These are phyloP conservation scores for Trachelus iudaicus DNA, from an alignment of 2,888 invertebrate species.

Conservation along the genomic window DNA sequence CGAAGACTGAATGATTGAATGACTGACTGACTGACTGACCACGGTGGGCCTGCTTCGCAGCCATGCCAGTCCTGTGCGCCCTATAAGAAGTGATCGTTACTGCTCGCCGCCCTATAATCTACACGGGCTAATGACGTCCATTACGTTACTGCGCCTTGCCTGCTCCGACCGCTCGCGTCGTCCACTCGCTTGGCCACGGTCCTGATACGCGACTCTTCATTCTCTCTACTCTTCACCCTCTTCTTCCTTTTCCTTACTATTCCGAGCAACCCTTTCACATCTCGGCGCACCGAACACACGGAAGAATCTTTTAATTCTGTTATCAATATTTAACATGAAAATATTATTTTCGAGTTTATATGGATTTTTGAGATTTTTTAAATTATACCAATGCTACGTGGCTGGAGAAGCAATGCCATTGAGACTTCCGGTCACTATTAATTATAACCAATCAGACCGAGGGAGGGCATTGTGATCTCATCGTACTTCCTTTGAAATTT, in stretches of 20 bases:
- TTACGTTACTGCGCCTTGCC: constrained; percentile 60
- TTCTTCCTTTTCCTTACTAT: constrained; percentile 5
- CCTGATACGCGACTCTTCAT: constrained; percentile 51
- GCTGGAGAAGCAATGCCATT: neutral
- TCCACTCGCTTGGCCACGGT: constrained; percentile 55
- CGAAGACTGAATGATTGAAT: neutral
- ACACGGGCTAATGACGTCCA: constrained; percentile 66
- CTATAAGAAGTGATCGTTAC: constrained; percentile 64
- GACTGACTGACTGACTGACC: constrained; percentile 27
- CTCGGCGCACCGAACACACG: constrained; percentile 36
- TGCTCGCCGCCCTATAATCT: constrained; percentile 66
- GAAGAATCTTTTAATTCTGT: constrained; percentile 10
- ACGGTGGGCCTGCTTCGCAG: constrained; percentile 43
- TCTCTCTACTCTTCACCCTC: constrained; percentile 12
- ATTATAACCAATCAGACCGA: constrained; percentile 5
- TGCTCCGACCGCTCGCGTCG: constrained; percentile 53
- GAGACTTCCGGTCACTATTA: constrained; percentile 3
- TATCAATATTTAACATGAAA: neutral
- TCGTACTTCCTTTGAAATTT: constrained; percentile 37
- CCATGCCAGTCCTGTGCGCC: constrained; percentile 43
- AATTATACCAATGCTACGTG: neutral
- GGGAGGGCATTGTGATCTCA: constrained; percentile 15
- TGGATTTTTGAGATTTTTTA: neutral
- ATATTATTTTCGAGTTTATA: neutral
- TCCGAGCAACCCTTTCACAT: constrained; percentile 13